Base-by-base conservation (phyloP, 1,140 invertebrate genomes). In the Bombus sylvicola region DNA sequence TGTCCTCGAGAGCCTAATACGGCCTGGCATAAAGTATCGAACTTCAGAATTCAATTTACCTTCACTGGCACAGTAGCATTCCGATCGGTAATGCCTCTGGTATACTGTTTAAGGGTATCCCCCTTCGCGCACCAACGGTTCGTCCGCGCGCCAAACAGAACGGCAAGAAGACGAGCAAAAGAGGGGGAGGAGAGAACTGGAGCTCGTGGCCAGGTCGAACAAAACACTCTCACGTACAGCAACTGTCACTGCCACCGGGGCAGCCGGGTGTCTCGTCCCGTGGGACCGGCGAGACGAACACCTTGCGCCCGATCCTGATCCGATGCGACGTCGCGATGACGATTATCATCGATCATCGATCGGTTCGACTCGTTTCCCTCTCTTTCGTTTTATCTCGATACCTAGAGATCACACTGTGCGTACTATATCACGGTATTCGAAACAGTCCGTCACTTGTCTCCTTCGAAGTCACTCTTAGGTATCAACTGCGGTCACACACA, bases 61-160 rank as follows among this genome's bases (percentile, higher is more conserved):
- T 92, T 92, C 83, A 92, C 88, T 89, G 90, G 88, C 80, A 93
- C 91, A 86, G 91, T 88, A 87, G 89, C 92, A 93, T 92, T 92
- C 86, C 91, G 87, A 92, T 92, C 91, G 86, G 79, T 90, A 84
- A 89, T 87, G 88, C 81, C 81, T 87, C 85, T 81, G 87, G 64
- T 85, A 79, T 80, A 73, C 83, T 88, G 64, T 81, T 84, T 89
- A 86, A 82, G 69, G 78, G 41, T 89, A 91, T 88, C 84, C 79
- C 76, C 77, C 86, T 66, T 89, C 28, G 37, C 37, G 13, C 81
- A 73, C 83, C 71, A 83, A 59, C 69, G 41, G 43, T 80, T 89
- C 28, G 18, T 39, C 25, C 37, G 68, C 68, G 28, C 43, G 41
- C 41, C 57, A 47, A 39, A 18, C 43, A 28, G 53, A 82, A 69